Percentiles rank a stretch among this genome's conserved stretches.
Evolutionary conservation across 2,888 invertebrate species (phyloP).

Genomic region (Camptogramma bilineatum): DNA sequence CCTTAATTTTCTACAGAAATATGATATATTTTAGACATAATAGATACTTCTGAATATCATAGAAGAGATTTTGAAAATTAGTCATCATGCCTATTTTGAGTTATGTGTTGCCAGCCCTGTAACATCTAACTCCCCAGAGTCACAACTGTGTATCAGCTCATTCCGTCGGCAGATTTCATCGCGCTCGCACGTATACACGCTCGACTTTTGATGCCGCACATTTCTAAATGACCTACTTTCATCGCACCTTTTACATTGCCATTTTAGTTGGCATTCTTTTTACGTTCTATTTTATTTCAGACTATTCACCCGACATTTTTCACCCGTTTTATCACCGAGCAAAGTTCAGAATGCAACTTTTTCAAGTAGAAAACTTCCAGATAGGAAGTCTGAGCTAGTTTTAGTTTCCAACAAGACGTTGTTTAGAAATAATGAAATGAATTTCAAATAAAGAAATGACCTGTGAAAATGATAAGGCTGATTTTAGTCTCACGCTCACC

Average conservation of each 20-base stretch:
- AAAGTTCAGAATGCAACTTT: conserved; percentile 27
- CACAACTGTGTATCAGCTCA: conserved; percentile 34
- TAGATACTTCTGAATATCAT: too few species aligned
- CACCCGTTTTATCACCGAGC: conserved; percentile 20
- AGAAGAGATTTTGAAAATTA: too few species aligned
- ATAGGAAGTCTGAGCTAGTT: conserved; percentile 8
- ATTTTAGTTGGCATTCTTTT: conserved; percentile 9
- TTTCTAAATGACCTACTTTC: conserved; percentile 28
- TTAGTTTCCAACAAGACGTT: conserved; percentile 23
- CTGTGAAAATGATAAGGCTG: neutral
- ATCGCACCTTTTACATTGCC: conserved; percentile 19
- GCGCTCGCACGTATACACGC: conserved; percentile 44
- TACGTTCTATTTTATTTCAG: conserved; percentile 15
- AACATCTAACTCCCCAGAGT: conserved; percentile 20
- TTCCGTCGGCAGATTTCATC: conserved; percentile 47
- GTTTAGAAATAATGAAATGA: conserved; percentile 18
- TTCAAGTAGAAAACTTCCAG: conserved; percentile 30
- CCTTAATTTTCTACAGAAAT: too few species aligned
- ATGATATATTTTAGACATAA: too few species aligned
- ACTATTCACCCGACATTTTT: conserved; percentile 15
- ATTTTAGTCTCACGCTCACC: too few species aligned
- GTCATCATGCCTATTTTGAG: too few species aligned
- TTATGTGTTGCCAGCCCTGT: conserved; percentile 40
- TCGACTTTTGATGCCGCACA: conserved; percentile 36
- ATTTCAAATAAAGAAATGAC: neutral